Percentiles rank a stretch among this genome's conserved stretches.
Evolutionary conservation across 2,797 vertebrate species (phyloP).

Genomic region (Helarctos malayanus): DNA sequence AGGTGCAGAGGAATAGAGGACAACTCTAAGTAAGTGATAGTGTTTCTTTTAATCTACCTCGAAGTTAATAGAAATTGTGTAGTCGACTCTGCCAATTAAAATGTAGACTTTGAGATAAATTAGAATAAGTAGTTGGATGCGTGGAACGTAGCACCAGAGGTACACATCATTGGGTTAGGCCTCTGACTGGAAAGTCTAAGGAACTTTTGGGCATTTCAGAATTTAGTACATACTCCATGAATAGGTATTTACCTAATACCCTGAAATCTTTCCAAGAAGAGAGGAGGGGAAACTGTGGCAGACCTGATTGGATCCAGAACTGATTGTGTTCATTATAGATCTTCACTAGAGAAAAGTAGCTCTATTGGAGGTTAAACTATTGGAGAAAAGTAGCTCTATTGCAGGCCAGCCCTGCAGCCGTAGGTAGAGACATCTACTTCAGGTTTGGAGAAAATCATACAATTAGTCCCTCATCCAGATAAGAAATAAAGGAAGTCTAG

Average conservation of each 20-base stretch:
- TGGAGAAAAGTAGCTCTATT: neutral
- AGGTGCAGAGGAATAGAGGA: neutral
- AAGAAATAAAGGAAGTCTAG: neutral
- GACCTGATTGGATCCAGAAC: neutral
- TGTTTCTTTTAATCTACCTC: neutral
- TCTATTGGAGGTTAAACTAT: neutral
- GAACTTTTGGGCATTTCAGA: neutral
- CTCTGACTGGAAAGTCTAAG: neutral
- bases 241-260: neutral
- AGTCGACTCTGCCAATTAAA: neutral
- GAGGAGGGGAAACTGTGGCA: neutral
- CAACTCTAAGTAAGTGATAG: neutral
- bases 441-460: neutral
- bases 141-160: neutral
- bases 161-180: fast-evolving
- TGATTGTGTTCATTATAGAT: neutral
- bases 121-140: neutral
- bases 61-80: neutral
- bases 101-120: neutral
- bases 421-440: neutral
- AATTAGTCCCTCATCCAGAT: neutral
- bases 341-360: neutral
- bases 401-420: neutral
- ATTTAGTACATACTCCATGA: neutral
- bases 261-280: neutral